Percentiles rank a stretch among this genome's conserved stretches.
These are phyloP conservation scores for Pycnonotus jocosus DNA, from an alignment of 2,113 vertebrate species.

Conservation along the genomic window DNA sequence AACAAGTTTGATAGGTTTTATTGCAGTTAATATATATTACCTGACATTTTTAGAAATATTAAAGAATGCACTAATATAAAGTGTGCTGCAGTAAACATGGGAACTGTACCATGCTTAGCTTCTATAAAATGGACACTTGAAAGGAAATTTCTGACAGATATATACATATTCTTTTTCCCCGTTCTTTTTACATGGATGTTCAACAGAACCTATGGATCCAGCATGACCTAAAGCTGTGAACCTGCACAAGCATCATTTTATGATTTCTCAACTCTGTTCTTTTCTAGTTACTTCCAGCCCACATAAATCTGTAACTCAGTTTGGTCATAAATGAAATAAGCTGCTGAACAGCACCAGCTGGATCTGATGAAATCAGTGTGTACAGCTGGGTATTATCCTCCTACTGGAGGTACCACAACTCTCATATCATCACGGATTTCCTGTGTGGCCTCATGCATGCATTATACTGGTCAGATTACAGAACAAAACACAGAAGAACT, in stretches of 20 bases:
- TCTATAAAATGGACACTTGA: neutral
- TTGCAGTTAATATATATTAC: neutral
- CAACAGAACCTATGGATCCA: neutral
- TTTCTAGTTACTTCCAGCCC: conserved; percentile 27
- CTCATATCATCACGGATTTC: neutral
- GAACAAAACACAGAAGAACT: neutral
- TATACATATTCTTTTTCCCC: too few species aligned
- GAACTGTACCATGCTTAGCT: neutral
- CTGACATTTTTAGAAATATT: neutral
- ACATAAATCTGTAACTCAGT: neutral
- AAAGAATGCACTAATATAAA: neutral
- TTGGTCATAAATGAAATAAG: conserved; percentile 1
- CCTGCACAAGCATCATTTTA: neutral
- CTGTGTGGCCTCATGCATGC: neutral
- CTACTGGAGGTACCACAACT: conserved; percentile 24
- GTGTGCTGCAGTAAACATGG: neutral
- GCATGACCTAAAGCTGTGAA: neutral
- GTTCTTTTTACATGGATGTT: neutral
- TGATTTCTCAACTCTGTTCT: conserved; percentile 19
- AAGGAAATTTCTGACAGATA: neutral
- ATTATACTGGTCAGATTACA: neutral
- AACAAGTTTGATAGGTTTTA: neutral
- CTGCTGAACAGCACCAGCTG: conserved; percentile 32
- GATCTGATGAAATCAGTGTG: conserved; percentile 18
- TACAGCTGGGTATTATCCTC: conserved; percentile 28